Evolutionary conservation across 2,113 vertebrate genomes (phyloP), one percentile per base, ranked within the genome.

Genomic region (Istiophorus platypterus): DNA sequence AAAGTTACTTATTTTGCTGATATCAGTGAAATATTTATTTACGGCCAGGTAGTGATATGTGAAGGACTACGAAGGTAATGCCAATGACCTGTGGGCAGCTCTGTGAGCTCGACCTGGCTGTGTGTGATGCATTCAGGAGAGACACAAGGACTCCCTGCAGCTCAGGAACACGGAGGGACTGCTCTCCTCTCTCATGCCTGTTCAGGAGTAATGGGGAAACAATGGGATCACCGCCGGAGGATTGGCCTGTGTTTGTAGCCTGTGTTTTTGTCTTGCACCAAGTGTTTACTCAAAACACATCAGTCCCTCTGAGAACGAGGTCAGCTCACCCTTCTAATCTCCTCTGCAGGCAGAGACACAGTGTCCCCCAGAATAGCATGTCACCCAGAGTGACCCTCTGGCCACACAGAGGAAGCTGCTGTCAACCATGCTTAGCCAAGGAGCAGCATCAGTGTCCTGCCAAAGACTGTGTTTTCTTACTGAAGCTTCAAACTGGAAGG

Each of bases 231-330:
- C 56, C 37, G 76, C 76, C 90, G 29, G 66, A 90, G 85, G 91
- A 84, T 52, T 85, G 79, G 84, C 82, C 75, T 58, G 76, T 87
- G 86, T 89, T 88, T 85, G 81, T 83, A 85, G 87, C 80, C 70
- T 54, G 67, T 89, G 88, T 94, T 95, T 92, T 93, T 90, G 88
- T 92, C 88, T 92, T 84, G 51, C 85, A 88, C 81, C 69, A 70
- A 93, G 82, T 92, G 90, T 93, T 94, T 94, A 92, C 90, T 91
- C 63, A 93, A 93, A 94, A 93, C 91, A 90, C 85, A 81, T 34
- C 70, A 75, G 84, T 14, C 72, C 73, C 80, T 92, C 89, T 90
- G 88, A 93, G 92, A 91, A 91, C 24, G 78, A 87, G 90, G 92
- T 92, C 92, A 91, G 76, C 78, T 88, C 84, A 76, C 83, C 82